Percentiles rank a stretch among this genome's conserved stretches.
These are phyloP conservation scores for Cataglyphis rosenhaueri DNA, from an alignment of 2,888 invertebrate species.

Conservation along the genomic window DNA sequence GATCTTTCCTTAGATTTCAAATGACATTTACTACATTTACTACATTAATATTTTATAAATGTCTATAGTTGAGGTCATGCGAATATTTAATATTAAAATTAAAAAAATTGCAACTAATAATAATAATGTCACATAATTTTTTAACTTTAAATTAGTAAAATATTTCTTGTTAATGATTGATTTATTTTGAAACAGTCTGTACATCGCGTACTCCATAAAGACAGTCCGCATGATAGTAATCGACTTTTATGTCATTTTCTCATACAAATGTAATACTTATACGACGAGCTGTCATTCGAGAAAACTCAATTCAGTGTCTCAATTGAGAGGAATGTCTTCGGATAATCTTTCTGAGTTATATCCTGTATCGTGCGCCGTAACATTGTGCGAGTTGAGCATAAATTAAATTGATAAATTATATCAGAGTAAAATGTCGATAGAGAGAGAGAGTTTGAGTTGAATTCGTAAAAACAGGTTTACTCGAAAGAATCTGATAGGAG, in stretches of 20 bases:
- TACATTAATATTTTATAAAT: not conserved
- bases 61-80: not conserved
- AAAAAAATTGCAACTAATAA: not conserved
- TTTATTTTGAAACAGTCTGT: slow-evolving; percentile 12
- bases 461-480: not conserved
- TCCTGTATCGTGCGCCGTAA: not conserved
- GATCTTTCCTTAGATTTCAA: not conserved
- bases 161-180: not conserved
- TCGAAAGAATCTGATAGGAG: not conserved
- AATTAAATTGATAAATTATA: slow-evolving; percentile 43
- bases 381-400: slow-evolving; percentile 2
- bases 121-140: not conserved
- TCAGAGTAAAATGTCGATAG: slow-evolving; percentile 26
- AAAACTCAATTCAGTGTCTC: slow-evolving; percentile 52
- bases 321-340: slow-evolving; percentile 44
- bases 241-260: slow-evolving; percentile 66
- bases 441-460: slow-evolving; percentile 5
- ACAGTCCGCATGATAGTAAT: slow-evolving; percentile 54
- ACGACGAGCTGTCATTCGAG: slow-evolving; percentile 45
- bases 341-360: slow-evolving; percentile 42
- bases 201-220: slow-evolving; percentile 39
- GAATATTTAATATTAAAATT: not conserved
- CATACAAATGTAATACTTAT: slow-evolving; percentile 50
- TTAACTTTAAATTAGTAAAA: not conserved
- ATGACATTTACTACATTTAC: too few relatives aligned